Conservation (phyloP, 2,113 vertebrate species). For the Phalacrocorax carbo region DNA sequence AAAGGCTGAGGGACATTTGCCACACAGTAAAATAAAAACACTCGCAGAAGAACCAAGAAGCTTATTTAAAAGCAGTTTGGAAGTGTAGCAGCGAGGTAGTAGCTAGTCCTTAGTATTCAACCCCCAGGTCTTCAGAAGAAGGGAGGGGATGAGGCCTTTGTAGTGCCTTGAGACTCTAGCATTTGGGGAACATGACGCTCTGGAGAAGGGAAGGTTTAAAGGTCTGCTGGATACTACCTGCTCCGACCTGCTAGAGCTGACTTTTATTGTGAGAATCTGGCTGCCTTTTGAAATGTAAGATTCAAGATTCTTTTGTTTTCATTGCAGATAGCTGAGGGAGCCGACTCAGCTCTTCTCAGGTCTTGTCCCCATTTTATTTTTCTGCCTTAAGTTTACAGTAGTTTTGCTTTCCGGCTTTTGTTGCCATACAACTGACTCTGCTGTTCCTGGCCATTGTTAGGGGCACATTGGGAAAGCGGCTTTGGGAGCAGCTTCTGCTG, state of each 20-base stretch:
- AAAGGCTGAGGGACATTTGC: not conserved
- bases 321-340: not conserved
- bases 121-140: not conserved
- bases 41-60: not conserved
- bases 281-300: not conserved
- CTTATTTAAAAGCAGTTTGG: not conserved
- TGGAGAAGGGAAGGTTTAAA: not conserved
- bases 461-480: not conserved
- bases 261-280: not conserved
- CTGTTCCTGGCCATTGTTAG: accelerated
- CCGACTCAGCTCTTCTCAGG: not conserved
- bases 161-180: not conserved
- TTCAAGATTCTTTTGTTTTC: not conserved
- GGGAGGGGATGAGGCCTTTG: not conserved
- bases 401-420: not conserved
- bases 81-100: not conserved
- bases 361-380: not conserved
- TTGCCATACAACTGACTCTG: not conserved
- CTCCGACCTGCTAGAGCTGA: not conserved
- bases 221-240: not conserved
- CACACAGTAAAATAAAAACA: not conserved
- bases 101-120: not conserved
- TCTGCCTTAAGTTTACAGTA: not conserved
- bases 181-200: not conserved
- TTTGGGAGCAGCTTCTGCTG: not conserved